phyloP scores from a whole-genome alignment of 2,888 invertebrate genomes.

The Phyllotreta striolata region DNA sequence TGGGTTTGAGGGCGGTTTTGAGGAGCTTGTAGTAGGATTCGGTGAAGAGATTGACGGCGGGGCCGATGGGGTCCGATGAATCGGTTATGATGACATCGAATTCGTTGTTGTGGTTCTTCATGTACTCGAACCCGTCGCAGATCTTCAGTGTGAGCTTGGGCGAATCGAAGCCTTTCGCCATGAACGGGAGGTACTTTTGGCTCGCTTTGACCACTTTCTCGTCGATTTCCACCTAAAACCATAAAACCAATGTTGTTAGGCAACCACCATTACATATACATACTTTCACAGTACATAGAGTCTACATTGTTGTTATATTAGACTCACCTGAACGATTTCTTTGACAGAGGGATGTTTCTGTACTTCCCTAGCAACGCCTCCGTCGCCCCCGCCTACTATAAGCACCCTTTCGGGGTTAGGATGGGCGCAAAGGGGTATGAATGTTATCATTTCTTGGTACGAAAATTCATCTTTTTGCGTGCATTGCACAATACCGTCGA shows the following conservation, averaged over 20 bases:
- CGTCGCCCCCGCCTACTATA: constrained; percentile 98
- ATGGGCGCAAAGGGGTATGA: constrained; percentile 91
- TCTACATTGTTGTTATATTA: background rate
- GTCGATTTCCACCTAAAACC: constrained; percentile 95
- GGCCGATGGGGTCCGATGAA: constrained; percentile 96
- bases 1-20: constrained; percentile 81
- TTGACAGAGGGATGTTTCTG: constrained; percentile 91
- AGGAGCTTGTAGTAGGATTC: constrained; percentile 68
- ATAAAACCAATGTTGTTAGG: background rate
- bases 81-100: constrained; percentile 99
- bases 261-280: too few species aligned
- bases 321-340: constrained; percentile 71
- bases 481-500: constrained; percentile 97
- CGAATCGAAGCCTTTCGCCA: constrained; percentile 87
- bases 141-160: constrained; percentile 77
- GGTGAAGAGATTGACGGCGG: constrained; percentile 69
- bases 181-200: constrained; percentile 87
- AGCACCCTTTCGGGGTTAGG: constrained; percentile 89
- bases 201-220: constrained; percentile 88
- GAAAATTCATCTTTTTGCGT: constrained; percentile 96
- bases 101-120: constrained; percentile 82
- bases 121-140: constrained; percentile 94
- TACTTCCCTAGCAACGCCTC: constrained; percentile 95
- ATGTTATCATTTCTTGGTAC: constrained; percentile 98
- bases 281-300: too few species aligned